Conservation (phyloP, 2,888 invertebrate genomes). For the Andricus curvator region DNA sequence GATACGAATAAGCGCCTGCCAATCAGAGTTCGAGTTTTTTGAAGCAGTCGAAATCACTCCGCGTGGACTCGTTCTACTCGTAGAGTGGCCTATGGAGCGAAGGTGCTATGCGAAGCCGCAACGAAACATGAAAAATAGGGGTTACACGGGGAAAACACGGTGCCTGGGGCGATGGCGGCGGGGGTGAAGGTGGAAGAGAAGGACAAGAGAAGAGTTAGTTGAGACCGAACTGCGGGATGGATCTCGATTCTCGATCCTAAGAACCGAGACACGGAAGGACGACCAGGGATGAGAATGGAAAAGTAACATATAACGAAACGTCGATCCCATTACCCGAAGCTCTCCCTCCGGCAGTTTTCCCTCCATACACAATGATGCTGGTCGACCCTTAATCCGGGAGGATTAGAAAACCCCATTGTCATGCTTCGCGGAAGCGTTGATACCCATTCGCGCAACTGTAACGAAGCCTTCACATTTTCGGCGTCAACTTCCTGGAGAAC, state of each 20-base stretch:
- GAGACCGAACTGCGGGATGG: constrained; percentile 55
- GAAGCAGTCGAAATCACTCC: constrained; percentile 63
- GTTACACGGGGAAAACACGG: constrained; percentile 77
- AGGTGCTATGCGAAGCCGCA: constrained; percentile 78
- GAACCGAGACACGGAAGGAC: constrained; percentile 63
- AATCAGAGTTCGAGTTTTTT: constrained; percentile 62
- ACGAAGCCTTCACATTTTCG: constrained; percentile 16
- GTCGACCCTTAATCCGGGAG: constrained; percentile 75
- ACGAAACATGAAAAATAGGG: constrained; percentile 79
- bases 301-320: constrained; percentile 78
- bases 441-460: neutral
- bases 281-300: constrained; percentile 74
- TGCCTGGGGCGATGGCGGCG: constrained; percentile 54
- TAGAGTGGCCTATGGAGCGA: constrained; percentile 67
- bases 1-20: constrained; percentile 67
- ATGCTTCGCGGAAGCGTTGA: constrained; percentile 65
- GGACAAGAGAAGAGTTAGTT: constrained; percentile 54
- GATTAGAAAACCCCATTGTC: constrained; percentile 76
- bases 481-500: neutral
- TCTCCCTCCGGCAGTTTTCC: constrained; percentile 66
- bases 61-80: constrained; percentile 66
- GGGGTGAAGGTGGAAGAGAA: constrained; percentile 55
- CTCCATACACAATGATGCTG: constrained; percentile 55
- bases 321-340: constrained; percentile 77
- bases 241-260: constrained; percentile 51